Base-by-base conservation (phyloP, 2,888 invertebrate genomes). In the Leptopilina myrica region DNA sequence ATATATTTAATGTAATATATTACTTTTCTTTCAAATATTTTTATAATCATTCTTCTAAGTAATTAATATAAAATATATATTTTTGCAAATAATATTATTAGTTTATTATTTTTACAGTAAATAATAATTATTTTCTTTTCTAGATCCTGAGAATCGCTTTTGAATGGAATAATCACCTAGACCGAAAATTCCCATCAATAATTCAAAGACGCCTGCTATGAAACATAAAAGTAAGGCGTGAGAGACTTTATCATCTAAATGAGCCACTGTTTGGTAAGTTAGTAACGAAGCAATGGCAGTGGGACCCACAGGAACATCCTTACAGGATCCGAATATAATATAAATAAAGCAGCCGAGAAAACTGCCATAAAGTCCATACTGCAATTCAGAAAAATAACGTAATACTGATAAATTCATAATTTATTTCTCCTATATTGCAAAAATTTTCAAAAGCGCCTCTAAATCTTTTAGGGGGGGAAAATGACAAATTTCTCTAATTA, bases 331-430 rank as follows among this genome's bases (percentile, higher is more conserved):
- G 86, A 98, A 94, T 85, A 98, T 92, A 87, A 97, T 96, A 93
- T 98, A 98, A 81, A 98, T 93, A 92, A 98, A 96, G 91, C 96
- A 96, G 66, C 98, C 97, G 88, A 98, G 92, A 92, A 98, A 98
- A n/a, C 98, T 97, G 77, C 97, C 96, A 92, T 98, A 98, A 76
- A 98, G 93, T 64, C 98, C 98, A 92, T 97, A 96, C 96, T 98
- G 93, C 12, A 91, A 88, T 49, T 49, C 11, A 49, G 2, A 49
- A 49, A 49, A 49, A 20, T n/a, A 33, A 33, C 43, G 49, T 46
- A 20, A 20, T 0, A 64, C 6, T 26, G 11, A 64, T 26, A 20
- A 11, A 11, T 11, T 9, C 49, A 46, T 49, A 49, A 9, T 49
- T 9, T 9, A 9, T 49, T 9, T 43, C 7, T 43, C 43, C 6